Percentiles rank a stretch among this genome's conserved stretches.
Conservation (phyloP, 2,888 invertebrate genomes). For the Drosophila merina region DNA sequence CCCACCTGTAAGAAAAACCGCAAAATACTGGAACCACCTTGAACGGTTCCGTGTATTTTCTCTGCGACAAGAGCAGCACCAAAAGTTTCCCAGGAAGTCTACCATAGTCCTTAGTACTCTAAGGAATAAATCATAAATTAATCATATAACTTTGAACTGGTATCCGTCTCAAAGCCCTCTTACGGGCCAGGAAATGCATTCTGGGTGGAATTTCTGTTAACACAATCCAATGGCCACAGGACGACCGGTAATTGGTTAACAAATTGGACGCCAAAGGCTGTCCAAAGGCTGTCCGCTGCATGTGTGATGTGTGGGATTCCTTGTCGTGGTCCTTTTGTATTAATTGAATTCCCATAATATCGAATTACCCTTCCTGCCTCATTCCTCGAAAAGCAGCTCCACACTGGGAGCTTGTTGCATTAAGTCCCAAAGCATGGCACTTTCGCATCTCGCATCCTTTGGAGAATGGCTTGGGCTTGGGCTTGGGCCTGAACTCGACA, state of each 20-base stretch:
- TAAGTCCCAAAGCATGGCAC: not conserved
- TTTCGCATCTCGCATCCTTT: not conserved
- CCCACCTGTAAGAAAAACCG: not conserved
- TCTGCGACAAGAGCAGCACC: too few relatives aligned
- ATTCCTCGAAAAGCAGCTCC: not conserved
- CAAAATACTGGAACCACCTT: not conserved
- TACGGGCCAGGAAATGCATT: slow-evolving; percentile 12
- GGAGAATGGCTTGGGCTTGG: not conserved
- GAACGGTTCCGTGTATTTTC: too few relatives aligned
- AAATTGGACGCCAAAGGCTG: not conserved
- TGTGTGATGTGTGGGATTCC: not conserved
- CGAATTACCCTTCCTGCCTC: slow-evolving; percentile 21
- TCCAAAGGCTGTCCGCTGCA: too few relatives aligned
- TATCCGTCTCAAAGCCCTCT: too few relatives aligned
- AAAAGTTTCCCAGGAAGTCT: too few relatives aligned
- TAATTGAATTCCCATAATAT: slow-evolving; percentile 17
- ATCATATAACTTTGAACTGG: not conserved
- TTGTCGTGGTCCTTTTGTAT: not conserved
- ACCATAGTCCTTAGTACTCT: too few relatives aligned
- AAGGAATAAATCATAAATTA: not conserved
- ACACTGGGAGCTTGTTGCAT: not conserved
- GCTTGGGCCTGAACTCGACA: not conserved
- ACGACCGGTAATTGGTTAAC: not conserved
- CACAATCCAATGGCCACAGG: not conserved
- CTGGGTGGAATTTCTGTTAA: not conserved